These are phyloP conservation scores for Acromyrmex echinatior DNA, from an alignment of 1,140 invertebrate species.

Conservation along the genomic window DNA sequence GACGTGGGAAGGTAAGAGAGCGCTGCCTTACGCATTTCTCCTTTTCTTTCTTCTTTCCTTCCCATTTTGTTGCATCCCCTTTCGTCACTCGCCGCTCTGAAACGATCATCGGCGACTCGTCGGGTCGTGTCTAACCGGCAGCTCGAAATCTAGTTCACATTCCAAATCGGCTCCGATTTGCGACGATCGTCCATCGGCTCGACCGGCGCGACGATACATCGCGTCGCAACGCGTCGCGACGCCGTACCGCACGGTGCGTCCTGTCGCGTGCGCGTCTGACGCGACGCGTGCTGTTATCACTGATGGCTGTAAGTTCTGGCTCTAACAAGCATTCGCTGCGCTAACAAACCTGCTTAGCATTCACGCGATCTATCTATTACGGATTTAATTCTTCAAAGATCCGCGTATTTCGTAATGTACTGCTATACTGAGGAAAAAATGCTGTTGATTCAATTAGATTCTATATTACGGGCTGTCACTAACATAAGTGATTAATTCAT, in stretches of 20 bases:
- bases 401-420: too few species aligned
- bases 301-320: neutral
- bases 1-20: slow-evolving; percentile 74
- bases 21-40: neutral
- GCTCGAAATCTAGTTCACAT: neutral
- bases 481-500: too few species aligned
- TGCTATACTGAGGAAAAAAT: too few species aligned
- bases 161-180: neutral
- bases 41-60: neutral
- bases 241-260: neutral
- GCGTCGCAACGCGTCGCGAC: neutral
- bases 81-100: neutral
- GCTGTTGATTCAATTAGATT: too few species aligned
- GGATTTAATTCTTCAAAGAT: neutral
- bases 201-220: neutral
- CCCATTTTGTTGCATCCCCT: neutral
- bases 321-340: neutral
- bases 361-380: neutral
- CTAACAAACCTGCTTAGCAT: neutral
- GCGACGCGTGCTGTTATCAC: slow-evolving; percentile 30
- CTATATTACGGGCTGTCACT: too few species aligned
- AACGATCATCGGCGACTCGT: slow-evolving; percentile 20
- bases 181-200: slow-evolving; percentile 11
- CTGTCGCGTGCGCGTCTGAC: slow-evolving; percentile 49
- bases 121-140: slow-evolving; percentile 38